A percentile compares a stretch with the other conserved stretches of the same genome.
Conservation (phyloP, 2,797 vertebrate genomes). For the Propithecus deckenii region DNA sequence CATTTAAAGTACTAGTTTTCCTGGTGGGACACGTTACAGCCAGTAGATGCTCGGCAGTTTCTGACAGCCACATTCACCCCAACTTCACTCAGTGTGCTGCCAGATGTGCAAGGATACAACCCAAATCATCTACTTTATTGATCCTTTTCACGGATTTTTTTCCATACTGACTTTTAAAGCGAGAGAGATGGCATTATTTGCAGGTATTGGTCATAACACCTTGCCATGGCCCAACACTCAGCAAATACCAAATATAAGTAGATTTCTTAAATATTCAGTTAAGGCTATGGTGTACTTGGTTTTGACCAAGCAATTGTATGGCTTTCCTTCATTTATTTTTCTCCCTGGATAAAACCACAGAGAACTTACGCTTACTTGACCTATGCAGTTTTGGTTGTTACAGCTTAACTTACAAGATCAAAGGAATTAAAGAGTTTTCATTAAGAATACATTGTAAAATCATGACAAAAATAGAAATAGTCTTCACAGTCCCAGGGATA, state of each 20-base stretch:
- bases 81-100: neutral
- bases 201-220: neutral
- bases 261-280: constrained; percentile 32
- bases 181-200: neutral
- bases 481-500: neutral
- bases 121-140: constrained; percentile 5
- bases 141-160: neutral
- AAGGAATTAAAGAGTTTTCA: constrained; percentile 33
- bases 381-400: constrained; percentile 13
- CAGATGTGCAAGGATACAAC: neutral
- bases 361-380: constrained; percentile 14
- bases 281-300: neutral
- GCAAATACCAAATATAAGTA: neutral
- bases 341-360: constrained; percentile 31
- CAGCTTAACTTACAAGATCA: constrained; percentile 16
- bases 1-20: constrained; percentile 41
- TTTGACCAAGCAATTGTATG: constrained; percentile 22
- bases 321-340: constrained; percentile 22
- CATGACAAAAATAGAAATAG: constrained; percentile 10
- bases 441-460: constrained; percentile 47
- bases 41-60: neutral
- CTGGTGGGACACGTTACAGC: neutral
- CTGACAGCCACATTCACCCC: constrained; percentile 12
- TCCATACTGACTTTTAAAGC: neutral
- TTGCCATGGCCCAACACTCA: neutral